phyloP scores from a whole-genome alignment of 1,140 invertebrate species.

The Heliconius himera region DNA sequence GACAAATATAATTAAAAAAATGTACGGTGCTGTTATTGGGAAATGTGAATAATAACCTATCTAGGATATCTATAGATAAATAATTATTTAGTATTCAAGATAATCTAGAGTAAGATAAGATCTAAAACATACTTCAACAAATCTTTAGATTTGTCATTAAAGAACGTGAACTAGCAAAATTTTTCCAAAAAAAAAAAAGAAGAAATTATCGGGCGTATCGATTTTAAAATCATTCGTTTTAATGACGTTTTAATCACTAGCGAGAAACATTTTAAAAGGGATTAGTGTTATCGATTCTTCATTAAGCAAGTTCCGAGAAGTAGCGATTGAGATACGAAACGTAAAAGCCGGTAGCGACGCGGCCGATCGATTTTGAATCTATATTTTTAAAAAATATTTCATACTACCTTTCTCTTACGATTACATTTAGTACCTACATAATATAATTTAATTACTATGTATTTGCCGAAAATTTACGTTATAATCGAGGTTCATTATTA shows the following conservation, averaged over 20 bases:
- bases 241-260: conserved; percentile 39
- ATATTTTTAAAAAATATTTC: conserved; percentile 1
- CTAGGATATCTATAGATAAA: not conserved
- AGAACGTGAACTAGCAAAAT: not conserved
- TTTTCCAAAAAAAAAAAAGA: not conserved
- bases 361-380: conserved; percentile 26
- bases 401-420: not conserved
- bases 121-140: not conserved
- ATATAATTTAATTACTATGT: not conserved
- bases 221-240: conserved; percentile 19
- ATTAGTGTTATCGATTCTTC: conserved; percentile 36
- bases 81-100: not conserved
- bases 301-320: conserved; percentile 40
- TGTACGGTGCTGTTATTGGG: not conserved
- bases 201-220: conserved; percentile 9
- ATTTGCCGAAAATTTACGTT: not conserved
- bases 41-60: not conserved
- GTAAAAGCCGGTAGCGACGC: conserved; percentile 26
- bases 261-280: conserved; percentile 37
- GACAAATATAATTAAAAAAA: not conserved
- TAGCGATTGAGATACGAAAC: conserved; percentile 41
- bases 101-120: not conserved
- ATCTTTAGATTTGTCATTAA: conserved; percentile 5
- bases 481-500: too few species aligned
- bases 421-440: not conserved